These are phyloP conservation scores for Paratrypauchen microcephalus DNA, from an alignment of 2,797 vertebrate genomes.

Conservation along the genomic window DNA sequence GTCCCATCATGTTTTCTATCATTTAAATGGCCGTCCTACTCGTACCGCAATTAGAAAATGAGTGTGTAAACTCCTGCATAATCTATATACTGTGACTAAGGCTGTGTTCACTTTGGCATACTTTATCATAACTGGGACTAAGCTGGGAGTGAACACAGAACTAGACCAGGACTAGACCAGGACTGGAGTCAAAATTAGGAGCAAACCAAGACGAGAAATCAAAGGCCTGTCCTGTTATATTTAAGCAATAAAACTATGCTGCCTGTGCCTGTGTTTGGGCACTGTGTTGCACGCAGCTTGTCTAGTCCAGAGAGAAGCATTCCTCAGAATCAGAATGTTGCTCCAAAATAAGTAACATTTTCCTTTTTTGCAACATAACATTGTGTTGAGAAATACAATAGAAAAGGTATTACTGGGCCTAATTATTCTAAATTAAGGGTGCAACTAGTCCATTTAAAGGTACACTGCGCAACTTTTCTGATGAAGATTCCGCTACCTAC, in stretches of 20 bases:
- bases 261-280: background rate
- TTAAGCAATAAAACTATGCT: constrained; percentile 5
- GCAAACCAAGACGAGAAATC: background rate
- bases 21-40: background rate
- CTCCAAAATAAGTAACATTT: background rate
- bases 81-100: background rate
- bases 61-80: background rate
- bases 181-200: background rate
- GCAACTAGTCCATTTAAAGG: background rate
- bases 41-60: background rate
- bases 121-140: background rate
- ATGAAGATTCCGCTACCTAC: no score
- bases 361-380: background rate
- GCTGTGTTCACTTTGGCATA: background rate
- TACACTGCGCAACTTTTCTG: no score
- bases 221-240: background rate
- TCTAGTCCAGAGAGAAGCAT: background rate
- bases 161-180: background rate
- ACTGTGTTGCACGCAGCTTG: constrained; percentile 1
- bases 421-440: background rate
- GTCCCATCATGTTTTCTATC: no score
- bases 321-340: background rate
- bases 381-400: no score
- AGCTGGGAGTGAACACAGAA: background rate
- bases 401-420: no score